phyloP scores from a whole-genome alignment of 2,888 invertebrate genomes.

The Drosophila neonasuta region DNA sequence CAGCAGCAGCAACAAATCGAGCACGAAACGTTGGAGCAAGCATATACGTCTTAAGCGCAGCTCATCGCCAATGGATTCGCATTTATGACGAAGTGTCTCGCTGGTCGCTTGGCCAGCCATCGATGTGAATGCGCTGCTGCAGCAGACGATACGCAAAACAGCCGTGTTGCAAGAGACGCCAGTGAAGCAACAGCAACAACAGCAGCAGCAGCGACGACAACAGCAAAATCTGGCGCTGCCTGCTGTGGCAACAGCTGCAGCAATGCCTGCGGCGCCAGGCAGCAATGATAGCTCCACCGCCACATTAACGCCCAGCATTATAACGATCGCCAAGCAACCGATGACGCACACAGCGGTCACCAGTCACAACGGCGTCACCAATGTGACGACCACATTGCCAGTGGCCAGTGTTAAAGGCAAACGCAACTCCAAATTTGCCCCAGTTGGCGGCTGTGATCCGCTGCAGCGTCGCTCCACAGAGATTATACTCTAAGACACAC shows the following conservation, averaged over 20 bases:
- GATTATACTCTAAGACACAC: slow-evolving; percentile 78
- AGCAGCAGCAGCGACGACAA: background rate
- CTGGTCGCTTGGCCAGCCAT: slow-evolving; percentile 83
- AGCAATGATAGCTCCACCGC: slow-evolving; percentile 81
- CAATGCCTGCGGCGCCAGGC: slow-evolving; percentile 42
- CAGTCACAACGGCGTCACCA: slow-evolving; percentile 69
- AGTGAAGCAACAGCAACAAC: slow-evolving; percentile 31
- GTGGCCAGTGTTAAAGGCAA: slow-evolving; percentile 21
- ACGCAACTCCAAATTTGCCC: slow-evolving; percentile 68
- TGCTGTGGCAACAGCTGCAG: slow-evolving; percentile 1
- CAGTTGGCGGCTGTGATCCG: slow-evolving; percentile 72
- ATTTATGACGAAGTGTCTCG: slow-evolving; percentile 83
- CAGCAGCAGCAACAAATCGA: slow-evolving; percentile 41
- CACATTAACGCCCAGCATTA: slow-evolving; percentile 78
- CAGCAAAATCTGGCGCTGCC: background rate
- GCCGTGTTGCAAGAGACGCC: slow-evolving; percentile 79
- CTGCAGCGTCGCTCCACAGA: slow-evolving; percentile 80
- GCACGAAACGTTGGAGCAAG: slow-evolving; percentile 66
- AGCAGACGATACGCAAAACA: slow-evolving; percentile 81
- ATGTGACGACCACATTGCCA: slow-evolving; percentile 51
- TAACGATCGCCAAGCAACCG: slow-evolving; percentile 78
- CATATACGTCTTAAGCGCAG: slow-evolving; percentile 77
- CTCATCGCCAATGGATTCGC: slow-evolving; percentile 73
- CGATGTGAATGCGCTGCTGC: slow-evolving; percentile 81
- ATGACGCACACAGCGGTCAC: slow-evolving; percentile 65